Conservation (phyloP, 2,113 vertebrate species). For the Percina caprodes region DNA sequence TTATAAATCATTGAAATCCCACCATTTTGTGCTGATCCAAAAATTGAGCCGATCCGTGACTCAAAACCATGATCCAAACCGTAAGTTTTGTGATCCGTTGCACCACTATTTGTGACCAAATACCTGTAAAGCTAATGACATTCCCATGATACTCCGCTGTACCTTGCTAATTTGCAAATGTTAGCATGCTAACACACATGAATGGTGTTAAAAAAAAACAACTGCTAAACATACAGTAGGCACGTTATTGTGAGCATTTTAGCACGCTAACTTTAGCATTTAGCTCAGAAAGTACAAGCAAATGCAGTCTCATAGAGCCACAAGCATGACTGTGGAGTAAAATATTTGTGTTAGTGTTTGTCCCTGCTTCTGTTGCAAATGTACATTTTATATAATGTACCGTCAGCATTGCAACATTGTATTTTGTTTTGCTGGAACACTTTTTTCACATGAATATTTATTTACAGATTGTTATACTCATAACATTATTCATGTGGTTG, state of each 20-base stretch:
- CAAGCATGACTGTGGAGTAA: background rate
- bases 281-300: background rate
- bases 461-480: slow-evolving; percentile 31
- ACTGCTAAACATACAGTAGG: background rate
- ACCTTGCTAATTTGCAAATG: background rate
- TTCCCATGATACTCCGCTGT: background rate
- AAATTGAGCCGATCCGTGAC: no score
- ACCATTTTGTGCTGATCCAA: no score
- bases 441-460: slow-evolving; percentile 73
- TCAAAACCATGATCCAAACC: no score
- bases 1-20: no score
- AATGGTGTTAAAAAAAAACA: background rate
- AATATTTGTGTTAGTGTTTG: background rate
- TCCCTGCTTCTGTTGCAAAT: background rate
- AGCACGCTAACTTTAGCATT: background rate
- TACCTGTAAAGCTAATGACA: background rate
- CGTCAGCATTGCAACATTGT: background rate
- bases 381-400: background rate
- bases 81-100: no score
- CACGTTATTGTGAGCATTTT: no score
- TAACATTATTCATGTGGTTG: slow-evolving; percentile 34
- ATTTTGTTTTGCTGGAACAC: slow-evolving; percentile 64
- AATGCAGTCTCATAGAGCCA: background rate
- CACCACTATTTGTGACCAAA: background rate
- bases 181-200: background rate